Conservation (phyloP, 2,888 invertebrate genomes). For the Epistrophella euchroma region DNA sequence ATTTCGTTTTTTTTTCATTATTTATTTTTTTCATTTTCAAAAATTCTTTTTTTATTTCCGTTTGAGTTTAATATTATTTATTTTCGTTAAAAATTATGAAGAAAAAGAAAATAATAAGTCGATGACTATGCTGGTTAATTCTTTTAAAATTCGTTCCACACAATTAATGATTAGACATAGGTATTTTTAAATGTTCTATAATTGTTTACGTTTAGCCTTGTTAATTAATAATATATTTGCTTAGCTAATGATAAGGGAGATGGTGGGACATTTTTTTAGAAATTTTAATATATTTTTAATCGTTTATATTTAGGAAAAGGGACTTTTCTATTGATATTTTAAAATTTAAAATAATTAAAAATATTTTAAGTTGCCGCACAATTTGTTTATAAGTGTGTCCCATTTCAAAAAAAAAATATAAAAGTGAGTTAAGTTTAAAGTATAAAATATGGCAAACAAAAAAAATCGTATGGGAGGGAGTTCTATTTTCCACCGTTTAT, state of each 20-base stretch:
- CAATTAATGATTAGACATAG: background rate
- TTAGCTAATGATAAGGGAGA: background rate
- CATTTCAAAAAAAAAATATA: too few species aligned
- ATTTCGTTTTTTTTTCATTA: constrained; percentile 25
- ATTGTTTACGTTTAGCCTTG: background rate
- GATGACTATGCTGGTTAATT: background rate
- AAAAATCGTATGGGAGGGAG: too few species aligned
- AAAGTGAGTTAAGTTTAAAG: too few species aligned
- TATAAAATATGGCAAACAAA: too few species aligned
- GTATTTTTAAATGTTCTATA: background rate
- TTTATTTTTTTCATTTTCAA: constrained; percentile 37
- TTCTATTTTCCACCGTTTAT: too few species aligned
- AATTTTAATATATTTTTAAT: too few species aligned
- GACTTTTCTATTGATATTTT: too few species aligned
- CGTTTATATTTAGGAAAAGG: too few species aligned
- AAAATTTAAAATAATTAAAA: too few species aligned
- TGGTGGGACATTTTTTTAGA: background rate
- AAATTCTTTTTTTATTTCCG: constrained; percentile 21
- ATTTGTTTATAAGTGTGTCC: too few species aligned
- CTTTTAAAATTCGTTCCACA: background rate
- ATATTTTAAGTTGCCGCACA: too few species aligned
- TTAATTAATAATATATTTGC: background rate
- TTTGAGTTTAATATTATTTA: background rate
- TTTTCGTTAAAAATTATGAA: background rate
- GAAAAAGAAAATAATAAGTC: background rate